phyloP scores from a whole-genome alignment of 2,797 vertebrate species.

The Rhabdophis nuchalis region DNA sequence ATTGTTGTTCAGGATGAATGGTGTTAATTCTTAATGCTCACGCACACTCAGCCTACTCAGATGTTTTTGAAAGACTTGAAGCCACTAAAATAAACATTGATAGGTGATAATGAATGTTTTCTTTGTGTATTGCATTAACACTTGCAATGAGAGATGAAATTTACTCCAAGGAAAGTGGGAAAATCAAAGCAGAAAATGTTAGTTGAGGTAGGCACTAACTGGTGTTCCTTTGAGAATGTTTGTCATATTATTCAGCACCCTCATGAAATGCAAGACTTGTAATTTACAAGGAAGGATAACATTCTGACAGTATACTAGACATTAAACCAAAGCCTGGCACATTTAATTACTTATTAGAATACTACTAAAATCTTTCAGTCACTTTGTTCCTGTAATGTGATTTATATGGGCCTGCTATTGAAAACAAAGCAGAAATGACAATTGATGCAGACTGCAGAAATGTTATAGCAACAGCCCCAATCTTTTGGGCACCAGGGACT shows the following conservation, averaged over 20 bases:
- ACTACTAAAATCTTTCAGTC: background rate
- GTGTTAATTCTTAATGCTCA: conserved; percentile 2
- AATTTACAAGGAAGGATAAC: background rate
- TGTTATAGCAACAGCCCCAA: background rate
- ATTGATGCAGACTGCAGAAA: background rate
- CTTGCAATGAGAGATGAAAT: conserved; percentile 18
- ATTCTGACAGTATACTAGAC: background rate
- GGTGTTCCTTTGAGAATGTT: conserved; percentile 8
- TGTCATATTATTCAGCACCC: background rate
- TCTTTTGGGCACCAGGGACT: background rate
- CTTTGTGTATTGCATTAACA: conserved; percentile 5
- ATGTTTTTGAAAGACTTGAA: background rate
- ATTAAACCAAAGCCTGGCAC: background rate
- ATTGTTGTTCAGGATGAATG: background rate
- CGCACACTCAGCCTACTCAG: background rate
- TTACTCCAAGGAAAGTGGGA: conserved; percentile 14
- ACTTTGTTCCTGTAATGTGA: background rate
- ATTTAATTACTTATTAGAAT: background rate
- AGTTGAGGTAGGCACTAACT: background rate
- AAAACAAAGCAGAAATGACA: background rate
- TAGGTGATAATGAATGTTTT: conserved; percentile 37
- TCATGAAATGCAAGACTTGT: background rate
- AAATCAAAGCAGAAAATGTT: conserved; percentile 13
- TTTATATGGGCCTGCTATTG: background rate
- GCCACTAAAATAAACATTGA: background rate